Percentiles rank a stretch among this genome's conserved stretches.
Conservation (phyloP, 2,888 invertebrate species). For the Creontiades dilutus region DNA sequence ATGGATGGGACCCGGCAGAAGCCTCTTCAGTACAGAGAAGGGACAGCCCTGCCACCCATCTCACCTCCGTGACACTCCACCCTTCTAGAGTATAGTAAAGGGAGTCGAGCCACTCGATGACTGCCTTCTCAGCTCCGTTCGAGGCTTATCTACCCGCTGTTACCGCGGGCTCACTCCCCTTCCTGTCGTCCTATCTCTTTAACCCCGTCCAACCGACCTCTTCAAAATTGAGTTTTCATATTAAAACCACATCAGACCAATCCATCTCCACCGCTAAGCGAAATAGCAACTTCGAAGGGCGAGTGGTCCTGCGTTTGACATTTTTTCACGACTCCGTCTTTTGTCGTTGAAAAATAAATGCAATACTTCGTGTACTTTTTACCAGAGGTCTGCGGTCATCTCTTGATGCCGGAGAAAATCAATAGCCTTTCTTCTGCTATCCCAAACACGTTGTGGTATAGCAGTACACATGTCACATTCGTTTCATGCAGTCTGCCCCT, state of each 20-base stretch:
- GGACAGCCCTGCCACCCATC: background rate
- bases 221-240: slow-evolving; percentile 40
- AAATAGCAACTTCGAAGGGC: background rate
- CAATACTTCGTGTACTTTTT: too few relatives aligned
- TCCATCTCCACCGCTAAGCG: background rate
- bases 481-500: too few relatives aligned
- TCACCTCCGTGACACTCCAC: background rate
- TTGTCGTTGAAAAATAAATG: too few relatives aligned
- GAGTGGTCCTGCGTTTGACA: too few relatives aligned
- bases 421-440: too few relatives aligned
- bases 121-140: slow-evolving; percentile 59
- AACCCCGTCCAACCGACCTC: slow-evolving; percentile 32
- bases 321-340: too few relatives aligned
- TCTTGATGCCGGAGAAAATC: too few relatives aligned
- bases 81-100: background rate
- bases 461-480: too few relatives aligned
- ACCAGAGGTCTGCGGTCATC: too few relatives aligned
- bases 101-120: slow-evolving; percentile 46
- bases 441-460: too few relatives aligned
- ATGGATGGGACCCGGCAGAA: slow-evolving; percentile 35
- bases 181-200: slow-evolving; percentile 20
- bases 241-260: slow-evolving; percentile 41
- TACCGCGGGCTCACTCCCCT: slow-evolving; percentile 23
- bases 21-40: background rate
- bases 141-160: slow-evolving; percentile 44